A percentile compares a stretch with the other conserved stretches of the same genome.
These are phyloP conservation scores for Leptothorax acervorum DNA, from an alignment of 2,888 invertebrate genomes.

Conservation along the genomic window DNA sequence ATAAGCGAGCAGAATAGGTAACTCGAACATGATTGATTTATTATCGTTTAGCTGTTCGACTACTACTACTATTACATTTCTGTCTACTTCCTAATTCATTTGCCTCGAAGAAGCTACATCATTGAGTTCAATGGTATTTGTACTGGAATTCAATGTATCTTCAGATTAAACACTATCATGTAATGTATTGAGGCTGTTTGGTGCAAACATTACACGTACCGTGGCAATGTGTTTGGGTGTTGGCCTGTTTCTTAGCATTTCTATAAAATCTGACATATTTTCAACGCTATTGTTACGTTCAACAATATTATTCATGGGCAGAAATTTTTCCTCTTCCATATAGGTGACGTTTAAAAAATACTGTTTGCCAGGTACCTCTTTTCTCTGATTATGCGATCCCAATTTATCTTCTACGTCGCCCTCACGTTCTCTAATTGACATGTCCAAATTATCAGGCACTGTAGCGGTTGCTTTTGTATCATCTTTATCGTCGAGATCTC, in stretches of 20 bases:
- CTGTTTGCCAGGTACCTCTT: not conserved
- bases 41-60: too few species aligned
- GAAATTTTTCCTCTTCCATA: not conserved
- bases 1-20: too few species aligned
- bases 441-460: not conserved
- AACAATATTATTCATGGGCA: not conserved
- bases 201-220: not conserved
- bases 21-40: too few species aligned
- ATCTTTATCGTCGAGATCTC: constrained; percentile 18
- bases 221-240: not conserved
- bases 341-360: not conserved
- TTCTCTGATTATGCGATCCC: not conserved
- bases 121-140: not conserved
- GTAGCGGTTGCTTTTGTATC: not conserved
- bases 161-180: not conserved
- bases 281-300: not conserved
- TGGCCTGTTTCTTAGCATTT: not conserved
- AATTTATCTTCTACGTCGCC: not conserved
- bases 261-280: not conserved
- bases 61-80: not conserved
- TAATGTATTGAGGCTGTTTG: not conserved
- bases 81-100: not conserved
- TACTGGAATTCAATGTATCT: not conserved
- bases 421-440: not conserved
- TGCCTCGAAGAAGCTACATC: not conserved